phyloP scores from a whole-genome alignment of 2,888 invertebrate species.

The Melikaiella ostensackeni region DNA sequence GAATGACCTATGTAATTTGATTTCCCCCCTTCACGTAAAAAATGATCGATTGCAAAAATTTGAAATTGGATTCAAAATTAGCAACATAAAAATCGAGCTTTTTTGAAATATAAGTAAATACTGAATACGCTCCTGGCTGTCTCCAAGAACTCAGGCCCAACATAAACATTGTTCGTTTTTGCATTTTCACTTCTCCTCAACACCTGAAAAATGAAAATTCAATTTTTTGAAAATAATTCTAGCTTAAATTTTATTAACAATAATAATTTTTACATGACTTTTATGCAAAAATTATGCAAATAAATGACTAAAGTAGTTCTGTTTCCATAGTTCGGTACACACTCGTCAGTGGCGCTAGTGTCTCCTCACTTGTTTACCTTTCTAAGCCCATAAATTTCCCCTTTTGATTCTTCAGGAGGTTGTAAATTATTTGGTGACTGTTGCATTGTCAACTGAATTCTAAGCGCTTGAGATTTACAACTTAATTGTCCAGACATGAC shows the following conservation, averaged over 20 bases:
- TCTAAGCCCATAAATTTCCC: slow-evolving; percentile 11
- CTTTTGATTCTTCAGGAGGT: not conserved
- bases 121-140: not conserved
- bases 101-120: too few relatives aligned
- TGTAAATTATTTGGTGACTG: slow-evolving; percentile 23
- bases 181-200: not conserved
- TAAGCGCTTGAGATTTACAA: slow-evolving; percentile 17
- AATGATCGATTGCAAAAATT: too few relatives aligned
- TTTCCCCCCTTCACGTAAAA: too few relatives aligned
- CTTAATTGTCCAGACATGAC: not conserved
- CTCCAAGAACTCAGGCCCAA: not conserved
- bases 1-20: too few relatives aligned
- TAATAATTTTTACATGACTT: not conserved
- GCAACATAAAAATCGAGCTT: too few relatives aligned
- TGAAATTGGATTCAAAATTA: too few relatives aligned
- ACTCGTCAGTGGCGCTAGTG: not conserved
- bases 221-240: not conserved
- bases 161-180: not conserved
- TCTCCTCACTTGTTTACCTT: slow-evolving; percentile 20
- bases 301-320: slow-evolving; percentile 1
- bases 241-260: not conserved
- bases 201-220: not conserved
- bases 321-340: not conserved
- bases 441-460: not conserved
- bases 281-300: not conserved